phyloP scores from a whole-genome alignment of 1,140 invertebrate genomes.

The Drosophila pruinosa region DNA sequence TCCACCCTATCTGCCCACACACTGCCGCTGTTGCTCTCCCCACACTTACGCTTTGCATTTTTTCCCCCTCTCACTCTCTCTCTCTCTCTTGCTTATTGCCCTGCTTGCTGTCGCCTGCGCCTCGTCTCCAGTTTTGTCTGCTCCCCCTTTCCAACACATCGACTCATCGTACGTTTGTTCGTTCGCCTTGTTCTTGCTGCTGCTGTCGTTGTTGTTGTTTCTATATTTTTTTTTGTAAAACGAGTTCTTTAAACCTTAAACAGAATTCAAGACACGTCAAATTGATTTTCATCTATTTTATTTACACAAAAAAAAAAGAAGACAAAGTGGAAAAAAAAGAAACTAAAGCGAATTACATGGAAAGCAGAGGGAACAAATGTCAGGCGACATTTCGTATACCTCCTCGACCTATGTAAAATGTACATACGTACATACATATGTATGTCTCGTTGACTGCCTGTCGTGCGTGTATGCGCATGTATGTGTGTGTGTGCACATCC shows the following conservation, averaged over 20 bases:
- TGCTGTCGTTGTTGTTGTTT: slow-evolving; percentile 22
- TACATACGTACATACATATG: too few relatives aligned
- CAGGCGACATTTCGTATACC: slow-evolving; percentile 38
- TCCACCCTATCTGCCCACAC: background rate
- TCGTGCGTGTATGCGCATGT: slow-evolving; percentile 18
- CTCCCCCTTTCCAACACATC: background rate
- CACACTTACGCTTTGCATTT: slow-evolving; percentile 21
- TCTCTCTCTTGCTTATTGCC: slow-evolving; percentile 10
- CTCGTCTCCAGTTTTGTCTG: background rate
- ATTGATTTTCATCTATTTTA: slow-evolving; percentile 80
- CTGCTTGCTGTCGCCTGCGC: slow-evolving; percentile 2
- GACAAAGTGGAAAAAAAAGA: slow-evolving; percentile 13
- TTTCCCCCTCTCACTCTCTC: slow-evolving; percentile 53
- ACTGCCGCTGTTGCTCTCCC: background rate
- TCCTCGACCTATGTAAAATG: background rate
- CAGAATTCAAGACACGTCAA: slow-evolving; percentile 77
- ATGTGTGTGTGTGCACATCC: slow-evolving; percentile 22
- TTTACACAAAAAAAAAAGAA: slow-evolving; percentile 51
- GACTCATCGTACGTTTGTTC: slow-evolving; percentile 3
- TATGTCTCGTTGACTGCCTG: background rate
- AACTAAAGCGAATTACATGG: slow-evolving; percentile 60
- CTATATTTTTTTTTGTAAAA: slow-evolving; percentile 59
- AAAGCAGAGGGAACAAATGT: slow-evolving; percentile 57
- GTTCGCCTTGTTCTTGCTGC: slow-evolving; percentile 6
- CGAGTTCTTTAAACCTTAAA: slow-evolving; percentile 76